Conservation (phyloP, 2,888 invertebrate genomes). For the Troglohyphantes excavatus region DNA sequence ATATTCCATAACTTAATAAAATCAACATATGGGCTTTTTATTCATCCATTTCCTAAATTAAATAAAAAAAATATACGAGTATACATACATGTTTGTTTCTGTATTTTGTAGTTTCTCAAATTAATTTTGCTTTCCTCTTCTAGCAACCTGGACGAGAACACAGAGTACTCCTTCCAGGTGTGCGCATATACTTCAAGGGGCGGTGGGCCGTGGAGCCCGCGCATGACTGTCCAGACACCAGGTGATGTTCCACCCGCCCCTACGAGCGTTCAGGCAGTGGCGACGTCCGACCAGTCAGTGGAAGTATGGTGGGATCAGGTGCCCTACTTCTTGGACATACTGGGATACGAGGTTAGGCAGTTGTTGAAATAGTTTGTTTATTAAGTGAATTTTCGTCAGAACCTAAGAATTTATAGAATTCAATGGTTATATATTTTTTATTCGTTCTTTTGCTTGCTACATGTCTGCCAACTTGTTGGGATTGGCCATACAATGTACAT, state of each 20-base stretch:
- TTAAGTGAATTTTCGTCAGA: no score
- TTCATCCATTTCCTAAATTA: no score
- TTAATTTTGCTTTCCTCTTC: not conserved
- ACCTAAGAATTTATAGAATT: no score
- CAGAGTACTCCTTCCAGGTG: slow-evolving; percentile 91
- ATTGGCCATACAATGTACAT: no score
- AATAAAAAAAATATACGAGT: no score
- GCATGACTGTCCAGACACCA: slow-evolving; percentile 91
- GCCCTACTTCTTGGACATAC: slow-evolving; percentile 80
- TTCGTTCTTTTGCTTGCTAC: no score
- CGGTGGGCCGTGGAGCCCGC: slow-evolving; percentile 94
- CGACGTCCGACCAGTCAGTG: slow-evolving; percentile 95
- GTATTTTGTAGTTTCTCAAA: no score
- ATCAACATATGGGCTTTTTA: no score
- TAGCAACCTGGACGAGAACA: slow-evolving; percentile 90
- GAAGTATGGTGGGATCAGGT: slow-evolving; percentile 86
- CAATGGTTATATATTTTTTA: no score
- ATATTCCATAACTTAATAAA: no score
- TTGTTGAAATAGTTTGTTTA: not conserved
- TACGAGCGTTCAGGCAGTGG: slow-evolving; percentile 94
- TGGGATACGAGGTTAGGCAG: slow-evolving; percentile 87
- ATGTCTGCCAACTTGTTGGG: no score
- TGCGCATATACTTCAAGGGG: slow-evolving; percentile 95
- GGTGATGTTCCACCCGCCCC: slow-evolving; percentile 96
- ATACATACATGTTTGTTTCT: no score